These are phyloP conservation scores for Epizoanthus stellaris DNA, from an alignment of 92 coral and sea anemone species.

Conservation along the genomic window DNA sequence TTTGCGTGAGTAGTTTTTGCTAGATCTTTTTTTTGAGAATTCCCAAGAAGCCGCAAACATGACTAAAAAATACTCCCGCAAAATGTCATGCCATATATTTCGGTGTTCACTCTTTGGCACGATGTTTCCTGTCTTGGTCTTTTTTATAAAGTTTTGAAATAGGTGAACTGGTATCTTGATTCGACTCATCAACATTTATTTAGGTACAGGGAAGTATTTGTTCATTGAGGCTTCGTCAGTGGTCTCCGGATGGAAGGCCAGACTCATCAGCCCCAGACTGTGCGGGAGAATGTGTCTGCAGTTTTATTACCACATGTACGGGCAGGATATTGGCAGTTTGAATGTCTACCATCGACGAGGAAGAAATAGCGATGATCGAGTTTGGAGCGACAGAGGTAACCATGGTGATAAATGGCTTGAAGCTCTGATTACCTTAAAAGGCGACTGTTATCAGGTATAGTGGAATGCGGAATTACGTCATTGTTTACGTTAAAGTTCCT, in stretches of 20 bases:
- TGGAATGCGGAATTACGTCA: not conserved
- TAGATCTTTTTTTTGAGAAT: too few species aligned
- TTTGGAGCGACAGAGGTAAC: conserved; percentile 78
- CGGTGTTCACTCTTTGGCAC: too few species aligned
- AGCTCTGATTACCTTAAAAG: conserved; percentile 82
- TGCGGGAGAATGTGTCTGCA: conserved; percentile 85
- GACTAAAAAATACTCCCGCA: too few species aligned
- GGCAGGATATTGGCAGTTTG: conserved; percentile 67
- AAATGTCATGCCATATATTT: too few species aligned
- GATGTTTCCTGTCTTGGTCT: too few species aligned
- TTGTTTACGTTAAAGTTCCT: not conserved
- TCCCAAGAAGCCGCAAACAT: too few species aligned
- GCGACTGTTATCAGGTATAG: conserved; percentile 81
- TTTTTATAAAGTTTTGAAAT: too few species aligned
- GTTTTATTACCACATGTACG: conserved; percentile 86
- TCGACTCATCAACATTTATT: not conserved
- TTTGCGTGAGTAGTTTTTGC: too few species aligned
- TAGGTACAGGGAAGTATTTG: conserved; percentile 63
- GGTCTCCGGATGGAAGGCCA: conserved; percentile 65
- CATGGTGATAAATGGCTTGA: conserved; percentile 87
- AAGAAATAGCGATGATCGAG: conserved; percentile 63
- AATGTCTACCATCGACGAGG: conserved; percentile 79
- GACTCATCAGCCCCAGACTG: conserved; percentile 82
- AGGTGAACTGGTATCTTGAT: too few species aligned
- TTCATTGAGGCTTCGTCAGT: conserved; percentile 78